Percentiles rank a stretch among this genome's conserved stretches.
These are phyloP conservation scores for Piprites chloris DNA, from an alignment of 2,113 vertebrate species.

Conservation along the genomic window DNA sequence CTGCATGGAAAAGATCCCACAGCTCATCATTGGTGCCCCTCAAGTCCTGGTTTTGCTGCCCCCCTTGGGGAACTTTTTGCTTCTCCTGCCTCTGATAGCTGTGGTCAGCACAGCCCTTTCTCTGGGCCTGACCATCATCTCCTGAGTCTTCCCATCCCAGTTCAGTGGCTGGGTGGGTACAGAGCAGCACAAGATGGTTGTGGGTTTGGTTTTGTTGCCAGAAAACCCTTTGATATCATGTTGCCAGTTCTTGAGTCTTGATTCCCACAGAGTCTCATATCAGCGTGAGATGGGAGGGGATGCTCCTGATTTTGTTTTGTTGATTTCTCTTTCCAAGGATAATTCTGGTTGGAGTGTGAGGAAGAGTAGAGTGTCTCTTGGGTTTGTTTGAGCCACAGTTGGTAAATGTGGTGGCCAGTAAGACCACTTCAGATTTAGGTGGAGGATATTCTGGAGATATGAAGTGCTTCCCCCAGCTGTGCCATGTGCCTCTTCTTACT, in stretches of 20 bases:
- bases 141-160: background rate
- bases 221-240: background rate
- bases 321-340: background rate
- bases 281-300: background rate
- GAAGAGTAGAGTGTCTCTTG: background rate
- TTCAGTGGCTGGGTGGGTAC: background rate
- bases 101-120: background rate
- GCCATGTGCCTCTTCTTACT: background rate
- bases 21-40: background rate
- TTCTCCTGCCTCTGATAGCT: background rate
- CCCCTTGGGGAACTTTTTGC: background rate
- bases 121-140: background rate
- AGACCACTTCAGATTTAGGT: background rate
- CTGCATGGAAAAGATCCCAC: background rate
- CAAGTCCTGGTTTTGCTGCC: background rate
- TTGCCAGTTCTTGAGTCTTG: background rate
- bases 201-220: background rate
- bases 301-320: background rate
- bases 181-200: background rate
- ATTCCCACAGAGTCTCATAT: background rate
- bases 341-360: background rate
- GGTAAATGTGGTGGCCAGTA: accelerated
- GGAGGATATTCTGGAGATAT: background rate
- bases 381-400: background rate
- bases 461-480: background rate